Evolutionary conservation across 2,888 invertebrate genomes (phyloP).

Genomic region (Graphium colonna): DNA sequence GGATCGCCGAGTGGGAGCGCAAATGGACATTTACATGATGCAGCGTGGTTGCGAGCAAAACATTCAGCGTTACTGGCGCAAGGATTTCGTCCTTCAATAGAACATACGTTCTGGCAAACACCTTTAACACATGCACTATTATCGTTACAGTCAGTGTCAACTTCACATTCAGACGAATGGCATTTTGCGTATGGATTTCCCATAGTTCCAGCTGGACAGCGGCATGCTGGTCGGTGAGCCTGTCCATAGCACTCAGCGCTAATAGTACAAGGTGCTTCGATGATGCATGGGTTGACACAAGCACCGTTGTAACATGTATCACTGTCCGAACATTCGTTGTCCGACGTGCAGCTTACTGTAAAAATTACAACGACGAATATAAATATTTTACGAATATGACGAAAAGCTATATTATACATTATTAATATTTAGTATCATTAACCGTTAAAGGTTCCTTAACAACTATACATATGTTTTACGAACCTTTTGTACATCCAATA

Average conservation of each 20-base stretch:
- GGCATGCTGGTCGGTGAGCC: conserved; percentile 89
- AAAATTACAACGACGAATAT: no score
- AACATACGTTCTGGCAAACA: conserved; percentile 90
- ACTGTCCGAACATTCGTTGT: conserved; percentile 89
- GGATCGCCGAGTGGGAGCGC: conserved; percentile 90
- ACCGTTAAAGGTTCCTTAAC: no score
- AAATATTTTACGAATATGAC: no score
- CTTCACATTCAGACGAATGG: conserved; percentile 88
- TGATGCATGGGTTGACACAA: conserved; percentile 89
- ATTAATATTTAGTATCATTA: no score
- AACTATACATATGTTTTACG: no score
- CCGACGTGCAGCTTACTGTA: conserved; percentile 89
- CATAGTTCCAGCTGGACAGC: conserved; percentile 86
- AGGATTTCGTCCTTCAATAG: conserved; percentile 81
- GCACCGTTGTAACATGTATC: conserved; percentile 91
- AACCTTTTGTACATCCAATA: conserved; percentile 87
- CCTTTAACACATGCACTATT: conserved; percentile 86
- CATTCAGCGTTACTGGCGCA: conserved; percentile 93
- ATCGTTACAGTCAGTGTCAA: conserved; percentile 88
- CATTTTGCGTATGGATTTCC: conserved; percentile 92
- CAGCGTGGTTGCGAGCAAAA: conserved; percentile 88
- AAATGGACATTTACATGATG: conserved; percentile 91
- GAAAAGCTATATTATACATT: no score
- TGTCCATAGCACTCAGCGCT: conserved; percentile 92
- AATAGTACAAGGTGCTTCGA: conserved; percentile 89